These are phyloP conservation scores for Heliconius congener DNA, from an alignment of 1,140 invertebrate species.

Conservation along the genomic window DNA sequence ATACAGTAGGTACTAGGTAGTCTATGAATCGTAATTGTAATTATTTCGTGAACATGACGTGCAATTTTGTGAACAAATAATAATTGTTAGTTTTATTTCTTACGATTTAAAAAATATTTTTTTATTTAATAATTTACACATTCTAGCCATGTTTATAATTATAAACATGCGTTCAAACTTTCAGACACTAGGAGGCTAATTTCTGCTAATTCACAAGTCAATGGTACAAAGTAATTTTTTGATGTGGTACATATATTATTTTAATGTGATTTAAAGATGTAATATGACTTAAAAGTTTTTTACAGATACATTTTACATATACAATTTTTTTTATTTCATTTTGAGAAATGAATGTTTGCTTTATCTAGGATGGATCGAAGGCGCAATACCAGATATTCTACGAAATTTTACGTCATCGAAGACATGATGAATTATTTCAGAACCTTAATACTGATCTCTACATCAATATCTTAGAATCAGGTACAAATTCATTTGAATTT, in stretches of 20 bases:
- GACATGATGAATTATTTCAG: constrained; percentile 56
- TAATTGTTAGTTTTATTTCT: background rate
- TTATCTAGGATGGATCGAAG: constrained; percentile 71
- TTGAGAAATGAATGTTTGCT: constrained; percentile 43
- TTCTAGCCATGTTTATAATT: background rate
- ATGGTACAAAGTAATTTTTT: background rate
- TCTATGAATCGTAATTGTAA: too few species aligned
- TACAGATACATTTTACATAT: background rate
- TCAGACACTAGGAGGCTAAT: too few species aligned
- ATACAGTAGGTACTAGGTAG: too few species aligned
- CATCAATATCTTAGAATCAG: constrained; percentile 39
- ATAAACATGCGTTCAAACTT: too few species aligned
- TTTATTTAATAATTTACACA: background rate
- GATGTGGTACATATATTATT: background rate
- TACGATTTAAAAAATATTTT: background rate
- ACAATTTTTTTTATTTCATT: background rate
- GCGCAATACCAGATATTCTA: constrained; percentile 68
- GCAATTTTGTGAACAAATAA: too few species aligned
- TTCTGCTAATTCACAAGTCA: background rate
- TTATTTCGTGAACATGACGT: background rate
- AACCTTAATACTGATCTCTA: constrained; percentile 25
- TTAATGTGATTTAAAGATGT: background rate
- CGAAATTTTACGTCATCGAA: constrained; percentile 49
- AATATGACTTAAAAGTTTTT: too few species aligned
- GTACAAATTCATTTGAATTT: constrained; percentile 46